Conservation (phyloP, 2,113 vertebrate genomes). For the Salminus brasiliensis region DNA sequence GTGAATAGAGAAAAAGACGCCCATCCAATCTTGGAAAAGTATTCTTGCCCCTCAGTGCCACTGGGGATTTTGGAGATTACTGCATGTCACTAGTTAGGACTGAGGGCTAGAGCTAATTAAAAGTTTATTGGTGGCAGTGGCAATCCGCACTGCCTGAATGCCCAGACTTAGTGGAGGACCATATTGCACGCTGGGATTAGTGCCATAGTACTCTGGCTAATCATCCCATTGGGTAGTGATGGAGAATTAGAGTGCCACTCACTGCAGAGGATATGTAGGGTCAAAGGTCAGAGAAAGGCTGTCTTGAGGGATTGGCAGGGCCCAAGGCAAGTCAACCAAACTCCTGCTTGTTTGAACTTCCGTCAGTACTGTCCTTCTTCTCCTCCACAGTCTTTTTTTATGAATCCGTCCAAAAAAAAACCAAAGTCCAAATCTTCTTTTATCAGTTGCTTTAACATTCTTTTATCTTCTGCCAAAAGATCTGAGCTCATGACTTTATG, state of each 20-base stretch:
- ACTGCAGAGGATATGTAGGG: conserved; percentile 7
- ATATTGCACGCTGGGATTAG: conserved; percentile 37
- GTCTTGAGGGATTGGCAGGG: not conserved
- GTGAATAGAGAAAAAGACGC: not conserved
- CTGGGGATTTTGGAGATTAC: conserved; percentile 3
- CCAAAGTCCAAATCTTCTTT: no score
- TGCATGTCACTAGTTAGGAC: conserved; percentile 22
- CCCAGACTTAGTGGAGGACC: conserved; percentile 37
- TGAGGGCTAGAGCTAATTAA: conserved; percentile 44
- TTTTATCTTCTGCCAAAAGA: no score
- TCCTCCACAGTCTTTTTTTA: not conserved
- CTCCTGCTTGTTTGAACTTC: not conserved
- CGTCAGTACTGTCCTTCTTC: not conserved
- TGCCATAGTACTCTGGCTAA: conserved; percentile 24
- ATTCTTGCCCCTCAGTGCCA: not conserved
- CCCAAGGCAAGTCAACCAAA: not conserved
- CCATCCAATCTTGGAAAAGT: not conserved
- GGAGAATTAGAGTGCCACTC: conserved; percentile 9
- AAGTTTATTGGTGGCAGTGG: conserved; percentile 46
- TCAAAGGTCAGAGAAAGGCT: not conserved
- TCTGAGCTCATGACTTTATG: no score
- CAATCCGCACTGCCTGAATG: conserved; percentile 7
- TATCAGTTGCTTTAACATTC: no score
- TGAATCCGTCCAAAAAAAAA: not conserved
- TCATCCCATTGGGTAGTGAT: conserved; percentile 24